phyloP scores from a whole-genome alignment of 2,888 invertebrate species.

The Masnerella sp. region DNA sequence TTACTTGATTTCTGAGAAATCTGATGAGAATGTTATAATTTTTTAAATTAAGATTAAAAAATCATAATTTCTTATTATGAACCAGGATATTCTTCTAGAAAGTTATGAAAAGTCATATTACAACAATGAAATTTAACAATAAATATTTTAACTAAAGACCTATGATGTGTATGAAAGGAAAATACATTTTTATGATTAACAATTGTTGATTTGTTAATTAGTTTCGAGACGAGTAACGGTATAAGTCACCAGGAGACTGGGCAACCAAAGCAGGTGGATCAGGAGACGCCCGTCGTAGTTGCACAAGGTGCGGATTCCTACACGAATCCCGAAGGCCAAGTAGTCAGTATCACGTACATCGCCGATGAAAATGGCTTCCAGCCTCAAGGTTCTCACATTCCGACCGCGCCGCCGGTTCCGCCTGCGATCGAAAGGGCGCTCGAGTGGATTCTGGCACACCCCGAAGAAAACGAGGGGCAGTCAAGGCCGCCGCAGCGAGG shows the following conservation, averaged over 20 bases:
- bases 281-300: slow-evolving; percentile 75
- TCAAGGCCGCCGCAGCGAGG: slow-evolving; percentile 59
- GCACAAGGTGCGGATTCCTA: slow-evolving; percentile 77
- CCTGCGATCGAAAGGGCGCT: slow-evolving; percentile 77
- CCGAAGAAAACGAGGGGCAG: slow-evolving; percentile 73
- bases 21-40: too few relatives aligned
- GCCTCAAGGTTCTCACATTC: slow-evolving; percentile 77
- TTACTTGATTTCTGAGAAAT: too few relatives aligned
- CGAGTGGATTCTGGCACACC: slow-evolving; percentile 77
- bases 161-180: too few relatives aligned
- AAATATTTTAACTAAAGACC: too few relatives aligned
- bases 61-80: too few relatives aligned
- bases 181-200: too few relatives aligned
- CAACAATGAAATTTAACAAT: too few relatives aligned
- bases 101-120: too few relatives aligned
- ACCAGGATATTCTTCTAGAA: too few relatives aligned
- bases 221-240: slow-evolving; percentile 79
- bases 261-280: slow-evolving; percentile 75
- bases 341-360: slow-evolving; percentile 75
- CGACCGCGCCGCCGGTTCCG: slow-evolving; percentile 77
- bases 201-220: too few relatives aligned
- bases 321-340: slow-evolving; percentile 77
- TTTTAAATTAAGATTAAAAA: too few relatives aligned
- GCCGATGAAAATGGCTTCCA: slow-evolving; percentile 77
- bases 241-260: slow-evolving; percentile 78